These are phyloP conservation scores for Drosophila crucigera DNA, from an alignment of 2,888 invertebrate genomes.

Conservation along the genomic window DNA sequence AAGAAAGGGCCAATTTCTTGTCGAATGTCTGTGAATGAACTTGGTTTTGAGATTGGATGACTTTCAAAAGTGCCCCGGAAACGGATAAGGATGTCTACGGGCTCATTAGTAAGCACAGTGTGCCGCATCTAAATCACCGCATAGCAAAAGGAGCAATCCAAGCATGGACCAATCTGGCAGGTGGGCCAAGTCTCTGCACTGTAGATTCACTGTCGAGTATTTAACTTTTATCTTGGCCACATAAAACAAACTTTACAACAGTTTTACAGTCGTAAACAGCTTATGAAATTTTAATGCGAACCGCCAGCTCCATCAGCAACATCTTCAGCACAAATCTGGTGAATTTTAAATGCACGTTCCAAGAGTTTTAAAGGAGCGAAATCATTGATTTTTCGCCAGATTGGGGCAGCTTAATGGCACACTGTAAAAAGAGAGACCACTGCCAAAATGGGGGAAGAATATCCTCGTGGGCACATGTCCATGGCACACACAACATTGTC, in stretches of 20 bases:
- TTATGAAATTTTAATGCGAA: slow-evolving; percentile 71
- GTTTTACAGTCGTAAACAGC: slow-evolving; percentile 75
- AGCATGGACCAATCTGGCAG: slow-evolving; percentile 3
- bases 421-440: neutral
- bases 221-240: slow-evolving; percentile 65
- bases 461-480: slow-evolving; percentile 44
- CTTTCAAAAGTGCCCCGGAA: slow-evolving; percentile 30
- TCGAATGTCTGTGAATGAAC: slow-evolving; percentile 6
- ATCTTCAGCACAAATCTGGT: slow-evolving; percentile 30
- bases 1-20: slow-evolving; percentile 28
- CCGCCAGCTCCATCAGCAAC: neutral
- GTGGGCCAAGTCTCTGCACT: neutral
- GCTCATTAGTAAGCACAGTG: slow-evolving; percentile 71
- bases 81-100: slow-evolving; percentile 64
- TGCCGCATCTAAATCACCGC: slow-evolving; percentile 40
- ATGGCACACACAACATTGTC: slow-evolving; percentile 51
- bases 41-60: neutral
- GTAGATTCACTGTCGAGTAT: slow-evolving; percentile 19
- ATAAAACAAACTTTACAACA: slow-evolving; percentile 67
- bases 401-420: slow-evolving; percentile 66
- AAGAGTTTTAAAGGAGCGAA: slow-evolving; percentile 41
- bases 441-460: neutral
- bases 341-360: slow-evolving; percentile 35
- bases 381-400: slow-evolving; percentile 62
- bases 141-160: slow-evolving; percentile 25